Evolutionary conservation across 2,888 invertebrate genomes (phyloP).

Genomic region (Philaethria dido): DNA sequence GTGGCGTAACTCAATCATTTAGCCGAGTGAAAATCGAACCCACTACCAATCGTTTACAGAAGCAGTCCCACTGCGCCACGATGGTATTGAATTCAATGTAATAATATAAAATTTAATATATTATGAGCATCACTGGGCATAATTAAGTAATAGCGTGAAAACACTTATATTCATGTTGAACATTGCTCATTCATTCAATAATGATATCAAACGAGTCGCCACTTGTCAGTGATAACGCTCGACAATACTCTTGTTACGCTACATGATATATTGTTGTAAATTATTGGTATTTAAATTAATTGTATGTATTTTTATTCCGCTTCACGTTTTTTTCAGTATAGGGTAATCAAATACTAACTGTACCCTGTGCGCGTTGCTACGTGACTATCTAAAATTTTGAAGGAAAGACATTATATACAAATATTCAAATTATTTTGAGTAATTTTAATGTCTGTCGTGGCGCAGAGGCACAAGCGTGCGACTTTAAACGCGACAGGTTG

Average conservation of each 20-base stretch:
- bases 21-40: too few species aligned
- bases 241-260: constrained; percentile 3
- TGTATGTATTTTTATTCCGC: not conserved
- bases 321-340: too few species aligned
- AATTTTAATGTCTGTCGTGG: too few species aligned
- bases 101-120: not conserved
- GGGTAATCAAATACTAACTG: too few species aligned
- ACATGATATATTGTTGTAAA: not conserved
- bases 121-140: constrained; percentile 36
- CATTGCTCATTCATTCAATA: constrained; percentile 12
- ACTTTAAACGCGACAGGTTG: too few species aligned
- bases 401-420: too few species aligned
- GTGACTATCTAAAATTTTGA: too few species aligned
- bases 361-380: too few species aligned
- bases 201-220: constrained; percentile 22
- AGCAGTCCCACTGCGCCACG: not conserved
- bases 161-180: constrained; percentile 37
- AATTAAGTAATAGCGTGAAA: constrained; percentile 51
- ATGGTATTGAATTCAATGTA: not conserved
- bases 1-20: too few species aligned
- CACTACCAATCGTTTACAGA: too few species aligned
- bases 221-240: constrained; percentile 20
- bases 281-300: not conserved
- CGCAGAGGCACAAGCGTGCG: too few species aligned
- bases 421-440: too few species aligned